Conservation (phyloP, 2,888 invertebrate genomes). For the Megaustenia siamemsis region DNA sequence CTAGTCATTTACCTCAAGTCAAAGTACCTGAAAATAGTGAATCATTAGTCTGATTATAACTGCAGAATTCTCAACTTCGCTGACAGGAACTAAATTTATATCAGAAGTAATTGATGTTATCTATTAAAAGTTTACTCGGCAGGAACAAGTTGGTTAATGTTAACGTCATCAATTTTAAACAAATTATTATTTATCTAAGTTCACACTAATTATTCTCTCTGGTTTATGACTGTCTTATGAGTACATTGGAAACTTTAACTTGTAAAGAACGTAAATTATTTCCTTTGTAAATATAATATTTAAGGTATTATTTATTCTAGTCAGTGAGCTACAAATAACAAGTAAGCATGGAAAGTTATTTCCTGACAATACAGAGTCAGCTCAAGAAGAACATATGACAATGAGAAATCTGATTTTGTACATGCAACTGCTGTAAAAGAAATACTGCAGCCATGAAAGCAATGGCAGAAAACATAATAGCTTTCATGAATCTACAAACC, state of each 20-base stretch:
- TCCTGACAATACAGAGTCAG: neutral
- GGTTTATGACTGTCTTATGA: too few relatives aligned
- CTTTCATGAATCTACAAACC: conserved; percentile 37
- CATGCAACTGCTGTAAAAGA: neutral
- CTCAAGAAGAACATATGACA: neutral
- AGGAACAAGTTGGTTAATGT: too few relatives aligned
- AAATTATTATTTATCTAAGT: too few relatives aligned
- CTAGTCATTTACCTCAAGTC: conserved; percentile 39
- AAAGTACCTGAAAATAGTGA: conserved; percentile 44
- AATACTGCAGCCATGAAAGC: neutral
- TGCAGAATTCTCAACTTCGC: neutral
- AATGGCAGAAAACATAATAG: neutral
- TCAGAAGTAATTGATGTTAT: too few relatives aligned
- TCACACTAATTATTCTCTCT: too few relatives aligned
- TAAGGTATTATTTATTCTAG: too few relatives aligned
- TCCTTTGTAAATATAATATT: neutral
- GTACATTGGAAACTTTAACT: too few relatives aligned
- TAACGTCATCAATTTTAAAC: too few relatives aligned
- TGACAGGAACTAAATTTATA: neutral
- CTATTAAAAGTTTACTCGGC: too few relatives aligned
- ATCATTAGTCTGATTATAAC: neutral
- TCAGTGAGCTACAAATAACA: neutral
- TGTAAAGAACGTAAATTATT: neutral
- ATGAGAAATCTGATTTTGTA: neutral
- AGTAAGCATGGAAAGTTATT: neutral